Evolutionary conservation across 2,888 invertebrate genomes (phyloP), one percentile per base, ranked within the genome.

Genomic region (Odontomyia ornata): DNA sequence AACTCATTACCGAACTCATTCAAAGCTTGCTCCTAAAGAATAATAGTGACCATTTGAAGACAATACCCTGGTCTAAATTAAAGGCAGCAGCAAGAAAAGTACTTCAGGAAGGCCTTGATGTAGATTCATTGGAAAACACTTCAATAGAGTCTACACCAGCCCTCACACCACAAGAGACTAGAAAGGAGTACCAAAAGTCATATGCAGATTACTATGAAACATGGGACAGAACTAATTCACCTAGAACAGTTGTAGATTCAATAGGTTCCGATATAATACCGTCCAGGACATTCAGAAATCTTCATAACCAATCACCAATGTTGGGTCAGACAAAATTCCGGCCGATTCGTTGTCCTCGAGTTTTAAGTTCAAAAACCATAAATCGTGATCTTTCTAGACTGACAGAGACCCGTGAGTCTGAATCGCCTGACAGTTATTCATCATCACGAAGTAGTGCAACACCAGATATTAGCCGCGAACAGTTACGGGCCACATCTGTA

Each of bases 281-380:
- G 1, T 90, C 91, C 0, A 89, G 89, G 81, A 89, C 90, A 0
- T 90, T 91, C 81, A 89, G 88, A 80, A 83, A 88, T 0, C 82
- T 90, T 36, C 89, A 89, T 81, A 89, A 89, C 65, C 87, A 88
- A 78, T 84, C 86, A 0, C 69, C 69, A 1, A 56, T 76, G 1
- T 83, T 82, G 60, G 84, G 83, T 0, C 79, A 84, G 72, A 84
- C 89, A 80, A 87, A 88, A 78, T 87, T 89, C 11, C 86, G 89
- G 81, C 88, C 89, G 27, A 90, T 90, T 0, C 88, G 90, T 71
- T 92, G 92, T 84, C 92, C 92, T 0, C 87, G 91, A 76, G 89
- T 91, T 60, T 86, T 89, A 78, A 91, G 90, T 81, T 88, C 89
- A 18, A 91, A 90, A 84, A 89, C 89, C 71, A 85, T 90, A 43